Base-by-base conservation (phyloP, 2,888 invertebrate species). In the Scrobipalpa atriplicella region DNA sequence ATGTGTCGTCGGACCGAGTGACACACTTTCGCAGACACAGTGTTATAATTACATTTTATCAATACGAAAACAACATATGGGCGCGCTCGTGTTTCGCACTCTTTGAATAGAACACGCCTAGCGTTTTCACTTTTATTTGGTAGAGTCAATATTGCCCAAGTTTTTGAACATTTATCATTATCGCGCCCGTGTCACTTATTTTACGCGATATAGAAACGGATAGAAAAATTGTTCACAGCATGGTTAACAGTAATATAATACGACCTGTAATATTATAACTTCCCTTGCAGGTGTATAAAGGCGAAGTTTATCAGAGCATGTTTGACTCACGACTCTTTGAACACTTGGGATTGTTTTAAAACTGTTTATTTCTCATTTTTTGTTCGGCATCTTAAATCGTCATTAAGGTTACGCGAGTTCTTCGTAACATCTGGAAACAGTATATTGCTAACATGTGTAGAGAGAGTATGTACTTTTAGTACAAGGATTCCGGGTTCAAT, bases 11-110 rank as follows among this genome's bases (percentile, higher is more conserved):
- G 71, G 78, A 77, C 80, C 82, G 75, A 75, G 80, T 91, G 90
- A 89, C 90, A 89, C 78, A 91, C 85, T 87, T 90, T 86, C 81
- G 71, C 71, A 75, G 73, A 67, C 71, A 72, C 76, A 78, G 81
- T 84, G 83, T 85, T 87, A 85, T 87, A 87, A 86, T 85, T 82
- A 77, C 74, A 73, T 73, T 71, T 79, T 78, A 81, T 81, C 78
- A 74, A 77, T 76, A 76, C 71, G 68, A 71, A 67, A 73, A 75
- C 74, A 72, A 66, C 71, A 72, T 73, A 74, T 70, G 69, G 69
- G 67, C 66, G 68, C 66, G 70, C 66, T 71, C 68, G 68, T 66
- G 71, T 70, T 65, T 66, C 66, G 52, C 29, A 16, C 21, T 64
- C 41, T 13, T 39, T 21, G 18, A 21, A n/a, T 38, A 43, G 18